phyloP scores from a whole-genome alignment of 1,140 invertebrate genomes.

The Microplitis mediator region DNA sequence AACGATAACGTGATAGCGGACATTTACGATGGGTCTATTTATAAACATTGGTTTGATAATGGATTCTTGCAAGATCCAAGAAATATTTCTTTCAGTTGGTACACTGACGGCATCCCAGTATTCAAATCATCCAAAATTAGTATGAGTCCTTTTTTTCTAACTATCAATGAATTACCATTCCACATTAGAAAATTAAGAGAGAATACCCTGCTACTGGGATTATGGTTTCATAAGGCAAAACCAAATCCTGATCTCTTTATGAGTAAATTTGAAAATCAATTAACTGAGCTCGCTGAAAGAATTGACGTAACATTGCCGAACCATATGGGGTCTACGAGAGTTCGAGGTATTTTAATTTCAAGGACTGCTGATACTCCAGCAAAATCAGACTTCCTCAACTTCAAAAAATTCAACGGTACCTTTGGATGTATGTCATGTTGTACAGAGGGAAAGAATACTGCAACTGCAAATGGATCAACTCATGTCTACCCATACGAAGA shows the following conservation, averaged over 20 bases:
- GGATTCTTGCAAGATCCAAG: conserved; percentile 1
- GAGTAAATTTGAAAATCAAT: not conserved
- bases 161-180: conserved; percentile 26
- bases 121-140: conserved; percentile 14
- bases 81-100: conserved; percentile 23
- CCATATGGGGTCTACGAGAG: conserved; percentile 9
- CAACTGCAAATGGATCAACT: conserved; percentile 3
- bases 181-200: conserved; percentile 14
- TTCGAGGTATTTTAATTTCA: conserved; percentile 28
- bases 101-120: conserved; percentile 21
- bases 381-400: conserved; percentile 29
- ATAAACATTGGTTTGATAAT: conserved; percentile 11
- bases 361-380: conserved; percentile 31
- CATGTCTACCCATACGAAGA: conserved; percentile 16
- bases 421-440: conserved; percentile 27
- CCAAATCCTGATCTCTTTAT: conserved; percentile 21
- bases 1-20: not conserved
- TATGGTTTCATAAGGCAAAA: conserved; percentile 24
- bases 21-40: conserved; percentile 21
- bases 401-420: conserved; percentile 22
- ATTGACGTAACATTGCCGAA: not conserved
- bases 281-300: not conserved
- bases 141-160: conserved; percentile 11
- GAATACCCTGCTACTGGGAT: conserved; percentile 12
- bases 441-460: not conserved